Conservation (phyloP, 2,797 vertebrate genomes). For the Mus caroli region DNA sequence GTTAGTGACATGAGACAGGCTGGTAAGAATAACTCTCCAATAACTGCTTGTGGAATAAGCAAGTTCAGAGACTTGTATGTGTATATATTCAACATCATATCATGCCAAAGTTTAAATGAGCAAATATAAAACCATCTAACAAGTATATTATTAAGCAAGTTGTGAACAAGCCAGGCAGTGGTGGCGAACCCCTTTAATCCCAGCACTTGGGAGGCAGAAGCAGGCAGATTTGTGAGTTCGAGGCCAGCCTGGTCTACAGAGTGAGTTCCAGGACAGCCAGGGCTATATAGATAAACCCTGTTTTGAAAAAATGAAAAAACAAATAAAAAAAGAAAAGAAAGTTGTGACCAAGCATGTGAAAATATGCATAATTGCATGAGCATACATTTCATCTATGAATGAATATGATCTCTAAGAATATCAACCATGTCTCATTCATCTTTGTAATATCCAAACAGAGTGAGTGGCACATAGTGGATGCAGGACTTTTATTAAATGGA, state of each 20-base stretch:
- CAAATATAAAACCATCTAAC: background rate
- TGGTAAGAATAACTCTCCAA: background rate
- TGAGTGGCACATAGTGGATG: background rate
- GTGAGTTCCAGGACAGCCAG: too few species aligned
- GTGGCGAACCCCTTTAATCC: too few species aligned
- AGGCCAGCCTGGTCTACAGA: too few species aligned
- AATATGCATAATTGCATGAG: background rate
- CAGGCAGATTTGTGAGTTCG: too few species aligned
- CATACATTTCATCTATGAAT: background rate
- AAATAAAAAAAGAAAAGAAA: background rate
- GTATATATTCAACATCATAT: background rate
- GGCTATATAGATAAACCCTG: too few species aligned
- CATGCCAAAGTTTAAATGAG: background rate
- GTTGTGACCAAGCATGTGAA: background rate
- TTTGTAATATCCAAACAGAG: background rate
- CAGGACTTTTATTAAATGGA: background rate
- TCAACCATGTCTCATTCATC: background rate
- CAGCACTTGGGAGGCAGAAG: too few species aligned
- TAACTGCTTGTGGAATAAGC: conserved; percentile 25
- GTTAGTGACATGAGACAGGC: background rate
- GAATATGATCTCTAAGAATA: background rate
- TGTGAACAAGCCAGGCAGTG: background rate
- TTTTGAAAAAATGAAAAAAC: too few species aligned
- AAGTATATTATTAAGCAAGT: background rate
- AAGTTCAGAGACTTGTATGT: background rate